Evolutionary conservation across 2,888 invertebrate genomes (phyloP), one percentile per base, ranked within the genome.

Genomic region (Salpingus planirostris): DNA sequence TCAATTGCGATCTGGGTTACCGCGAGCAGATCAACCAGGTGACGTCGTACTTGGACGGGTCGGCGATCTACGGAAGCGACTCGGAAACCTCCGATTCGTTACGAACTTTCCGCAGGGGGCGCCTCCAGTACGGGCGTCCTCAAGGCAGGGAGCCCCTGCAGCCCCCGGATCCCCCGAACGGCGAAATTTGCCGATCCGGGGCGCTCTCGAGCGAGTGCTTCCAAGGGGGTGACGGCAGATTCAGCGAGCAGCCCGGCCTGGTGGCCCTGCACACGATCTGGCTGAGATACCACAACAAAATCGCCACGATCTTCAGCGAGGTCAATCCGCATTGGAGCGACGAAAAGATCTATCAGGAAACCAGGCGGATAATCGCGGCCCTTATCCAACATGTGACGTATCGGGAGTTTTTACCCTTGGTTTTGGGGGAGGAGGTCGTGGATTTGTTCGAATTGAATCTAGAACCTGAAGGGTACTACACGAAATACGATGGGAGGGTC

Each of bases 281-380:
- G 73, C 59, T 86, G 33, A 61, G 85, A 34, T 77, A 80, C 43
- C 87, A 88, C 57, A 80, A 73, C 58, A 75, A 80, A 38, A 70
- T 91, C 46, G 85, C 88, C 1, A 70, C 73, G 43, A 74, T 77
- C 46, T 60, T 92, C 22, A 71, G 78, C 3, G 71, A 73, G 26
- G 54, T 88, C 22, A 92, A 92, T 66, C 76, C 77, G 0, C 83
- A 85, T 50, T 92, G 92, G 92, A 80, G 79, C 50, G 91, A 92
- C 54, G 90, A 91, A 55, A 80, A 81, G 55, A 67, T 86, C 7
- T 90, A 81, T 58, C 88, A 89, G 53, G 91, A 91, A 62, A 76
- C 86, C 0, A 69, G 90, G 12, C 78, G 80, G 46, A 85, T 92
- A 28, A 71, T 91, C 2, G 81, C 79, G 1, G 89, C 89, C 8